Conservation (phyloP, 2,113 vertebrate genomes). For the Nycticebus coucang region DNA sequence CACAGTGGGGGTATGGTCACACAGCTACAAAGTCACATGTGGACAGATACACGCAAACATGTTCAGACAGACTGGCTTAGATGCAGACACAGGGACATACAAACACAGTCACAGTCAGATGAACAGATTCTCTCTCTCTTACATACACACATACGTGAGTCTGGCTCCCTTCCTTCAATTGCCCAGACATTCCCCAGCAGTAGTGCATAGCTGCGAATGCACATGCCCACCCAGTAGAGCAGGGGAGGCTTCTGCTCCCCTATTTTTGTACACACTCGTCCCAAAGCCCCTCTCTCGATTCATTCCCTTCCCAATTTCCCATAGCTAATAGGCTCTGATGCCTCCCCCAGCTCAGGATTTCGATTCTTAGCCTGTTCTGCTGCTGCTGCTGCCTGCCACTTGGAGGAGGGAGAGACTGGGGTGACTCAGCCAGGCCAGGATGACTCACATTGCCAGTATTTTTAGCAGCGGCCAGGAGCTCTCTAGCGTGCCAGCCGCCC, state of each 20-base stretch:
- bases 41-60: background rate
- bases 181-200: background rate
- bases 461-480: constrained; percentile 82
- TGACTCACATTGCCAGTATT: constrained; percentile 81
- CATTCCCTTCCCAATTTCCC: constrained; percentile 37
- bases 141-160: background rate
- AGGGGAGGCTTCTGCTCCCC: background rate
- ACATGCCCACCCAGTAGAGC: background rate
- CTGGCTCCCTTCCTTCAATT: background rate
- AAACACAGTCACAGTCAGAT: background rate
- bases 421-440: constrained; percentile 81
- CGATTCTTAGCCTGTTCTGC: constrained; percentile 55
- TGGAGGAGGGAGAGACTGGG: constrained; percentile 37
- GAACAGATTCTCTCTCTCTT: background rate
- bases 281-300: constrained; percentile 58
- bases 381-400: constrained; percentile 63
- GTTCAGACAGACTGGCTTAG: background rate
- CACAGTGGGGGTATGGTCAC: background rate
- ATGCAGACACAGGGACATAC: background rate
- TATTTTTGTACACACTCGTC: background rate
- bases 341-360: constrained; percentile 62
- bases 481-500: constrained; percentile 81
- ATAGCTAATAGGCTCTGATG: background rate
- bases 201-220: background rate
- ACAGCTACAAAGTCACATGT: background rate